Base-by-base conservation (phyloP, 1,140 invertebrate genomes). In the Brachystomella parvula region DNA sequence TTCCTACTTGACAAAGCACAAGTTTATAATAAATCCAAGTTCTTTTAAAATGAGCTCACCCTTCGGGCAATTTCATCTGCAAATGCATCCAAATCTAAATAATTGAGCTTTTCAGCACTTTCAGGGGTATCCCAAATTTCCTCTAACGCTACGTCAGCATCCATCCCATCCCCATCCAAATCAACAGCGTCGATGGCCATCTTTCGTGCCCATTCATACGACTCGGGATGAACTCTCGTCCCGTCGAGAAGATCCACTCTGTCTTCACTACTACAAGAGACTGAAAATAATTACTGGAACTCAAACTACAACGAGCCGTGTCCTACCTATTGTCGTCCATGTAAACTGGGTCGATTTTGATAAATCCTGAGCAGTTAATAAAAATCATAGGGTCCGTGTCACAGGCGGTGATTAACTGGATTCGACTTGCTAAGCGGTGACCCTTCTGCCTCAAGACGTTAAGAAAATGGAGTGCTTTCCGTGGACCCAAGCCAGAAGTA, bases 161-260 rank as follows among this genome's bases (percentile, higher is more conserved):
- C 97, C n/a, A 79, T 80, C 33, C 81, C 81, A 17, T 53, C 83
- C 58, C 94, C 89, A 62, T 87, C 85, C 72, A 98, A 97, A 73
- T 99, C 97, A 15, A 99, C 79, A 6, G 97, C 97, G 82, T 99
- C 97, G 0, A 98, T 94, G 2, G 96, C 97, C 96, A 99, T 99
- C 81, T 99, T 99, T 28, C 95, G 80, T 0, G 97, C 97, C 96
- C 96, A 98, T 77, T 99, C 96, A 75, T 99, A 99, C 0, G 94
- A 95, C 79, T 99, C 97, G 0, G 96, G 96, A 81, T 99, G 97
- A 0, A 99, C 94, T 69, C 97, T 82, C 0, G 97, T 97, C 0
- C 94, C 94, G 77, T 99, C 97, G 2, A 99, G 79, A 0, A 98
- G 93, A 82, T 98, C 94, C 0, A 96, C 90, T 74, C 96, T 95